Evolutionary conservation across 2,113 vertebrate genomes (phyloP).

Genomic region (Psephotus haematonotus): DNA sequence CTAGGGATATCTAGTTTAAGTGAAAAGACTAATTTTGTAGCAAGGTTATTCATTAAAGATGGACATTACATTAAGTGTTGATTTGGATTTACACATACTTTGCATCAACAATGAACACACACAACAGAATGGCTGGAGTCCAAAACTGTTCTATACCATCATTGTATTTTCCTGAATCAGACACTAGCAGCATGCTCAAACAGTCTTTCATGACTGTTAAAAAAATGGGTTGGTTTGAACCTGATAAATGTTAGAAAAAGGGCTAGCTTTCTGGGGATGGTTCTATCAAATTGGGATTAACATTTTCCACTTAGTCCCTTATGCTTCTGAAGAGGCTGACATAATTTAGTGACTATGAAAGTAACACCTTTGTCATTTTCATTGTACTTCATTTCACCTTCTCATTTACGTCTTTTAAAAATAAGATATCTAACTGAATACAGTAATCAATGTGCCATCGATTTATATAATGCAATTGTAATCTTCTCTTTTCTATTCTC

Average conservation of each 20-base stretch:
- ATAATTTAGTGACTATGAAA: conserved; percentile 43
- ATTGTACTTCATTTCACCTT: conserved; percentile 61
- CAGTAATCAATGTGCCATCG: conserved; percentile 60
- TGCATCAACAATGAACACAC: neutral
- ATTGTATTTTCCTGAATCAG: neutral
- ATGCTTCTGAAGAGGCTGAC: conserved; percentile 10
- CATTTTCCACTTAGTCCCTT: conserved; percentile 13
- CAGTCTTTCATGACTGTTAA: neutral
- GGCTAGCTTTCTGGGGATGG: neutral
- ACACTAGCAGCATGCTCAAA: neutral
- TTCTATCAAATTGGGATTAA: conserved; percentile 19
- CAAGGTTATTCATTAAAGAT: neutral
- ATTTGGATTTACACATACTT: conserved; percentile 13
- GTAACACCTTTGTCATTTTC: conserved; percentile 61
- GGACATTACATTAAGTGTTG: neutral
- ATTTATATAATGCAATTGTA: conserved; percentile 59
- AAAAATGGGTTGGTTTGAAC: neutral
- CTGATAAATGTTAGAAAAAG: neutral
- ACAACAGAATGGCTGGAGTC: neutral
- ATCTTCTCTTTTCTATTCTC: conserved; percentile 18
- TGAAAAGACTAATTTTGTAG: neutral
- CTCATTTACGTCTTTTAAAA: conserved; percentile 65
- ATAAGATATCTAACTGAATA: conserved; percentile 62
- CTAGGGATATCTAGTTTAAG: neutral
- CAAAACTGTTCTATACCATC: neutral